Conservation (phyloP, 1,140 invertebrate genomes). For the Megathymus violae region DNA sequence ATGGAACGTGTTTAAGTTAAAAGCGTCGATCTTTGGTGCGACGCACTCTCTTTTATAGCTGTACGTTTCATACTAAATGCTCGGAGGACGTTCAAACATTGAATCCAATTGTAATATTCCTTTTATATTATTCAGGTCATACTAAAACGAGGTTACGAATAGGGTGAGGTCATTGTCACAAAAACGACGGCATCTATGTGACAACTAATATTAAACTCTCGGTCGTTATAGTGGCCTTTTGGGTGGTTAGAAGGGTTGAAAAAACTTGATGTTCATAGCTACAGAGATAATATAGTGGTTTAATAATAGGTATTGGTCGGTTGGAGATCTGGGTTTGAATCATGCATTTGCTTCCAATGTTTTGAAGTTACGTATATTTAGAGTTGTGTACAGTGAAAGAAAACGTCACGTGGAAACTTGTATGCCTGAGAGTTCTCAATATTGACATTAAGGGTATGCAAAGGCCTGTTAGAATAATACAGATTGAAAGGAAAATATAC, state of each 20-base stretch:
- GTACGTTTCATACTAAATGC: slow-evolving; percentile 13
- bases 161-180: slow-evolving; percentile 4
- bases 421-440: too few relatives aligned
- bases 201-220: background rate
- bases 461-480: too few relatives aligned
- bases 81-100: slow-evolving; percentile 11
- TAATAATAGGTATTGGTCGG: background rate
- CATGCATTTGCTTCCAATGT: too few relatives aligned
- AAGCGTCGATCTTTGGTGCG: too few relatives aligned
- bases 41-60: slow-evolving; percentile 18
- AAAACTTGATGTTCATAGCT: background rate
- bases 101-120: slow-evolving; percentile 26
- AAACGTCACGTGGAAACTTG: too few relatives aligned
- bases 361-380: too few relatives aligned
- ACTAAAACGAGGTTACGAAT: slow-evolving; percentile 5
- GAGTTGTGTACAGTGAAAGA: too few relatives aligned
- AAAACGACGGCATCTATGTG: background rate
- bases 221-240: background rate
- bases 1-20: slow-evolving; percentile 28
- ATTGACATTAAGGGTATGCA: too few relatives aligned
- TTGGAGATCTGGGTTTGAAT: too few relatives aligned
- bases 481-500: too few relatives aligned
- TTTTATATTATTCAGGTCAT: slow-evolving; percentile 9
- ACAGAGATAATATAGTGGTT: background rate
- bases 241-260: slow-evolving; percentile 6